Conservation (phyloP, 2,113 vertebrate genomes). For the Vidua macroura region DNA sequence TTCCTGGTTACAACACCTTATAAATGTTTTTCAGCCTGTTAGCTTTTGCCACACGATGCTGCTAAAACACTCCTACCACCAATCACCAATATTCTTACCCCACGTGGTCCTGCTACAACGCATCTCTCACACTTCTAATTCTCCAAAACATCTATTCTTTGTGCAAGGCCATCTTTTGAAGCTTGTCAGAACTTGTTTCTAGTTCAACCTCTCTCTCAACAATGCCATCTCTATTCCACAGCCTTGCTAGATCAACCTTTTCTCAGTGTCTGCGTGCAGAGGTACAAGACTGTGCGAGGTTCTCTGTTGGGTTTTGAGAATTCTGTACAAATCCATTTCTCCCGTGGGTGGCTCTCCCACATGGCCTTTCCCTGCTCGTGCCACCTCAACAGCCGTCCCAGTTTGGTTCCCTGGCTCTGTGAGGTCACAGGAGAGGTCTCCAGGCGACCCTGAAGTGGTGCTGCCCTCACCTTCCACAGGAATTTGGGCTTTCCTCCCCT, state of each 20-base stretch:
- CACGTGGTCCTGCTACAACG: background rate
- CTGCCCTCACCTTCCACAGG: too few species aligned
- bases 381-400: background rate
- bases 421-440: background rate
- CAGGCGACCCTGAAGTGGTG: background rate
- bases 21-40: background rate
- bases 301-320: background rate
- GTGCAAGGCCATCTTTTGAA: background rate
- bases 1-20: background rate
- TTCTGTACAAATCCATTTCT: background rate
- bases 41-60: background rate
- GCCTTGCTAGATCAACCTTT: background rate
- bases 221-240: background rate
- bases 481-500: background rate
- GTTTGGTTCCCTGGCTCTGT: background rate
- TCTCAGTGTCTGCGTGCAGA: background rate
- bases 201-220: background rate
- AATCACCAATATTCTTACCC: background rate
- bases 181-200: background rate
- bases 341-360: fast-evolving
- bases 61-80: background rate
- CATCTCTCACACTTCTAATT: background rate
- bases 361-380: fast-evolving
- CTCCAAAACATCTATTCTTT: background rate
- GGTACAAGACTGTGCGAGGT: background rate